A percentile compares a stretch with the other conserved stretches of the same genome.
Evolutionary conservation across 2,113 vertebrate species (phyloP).

Genomic region (Notarius lentiginosus): DNA sequence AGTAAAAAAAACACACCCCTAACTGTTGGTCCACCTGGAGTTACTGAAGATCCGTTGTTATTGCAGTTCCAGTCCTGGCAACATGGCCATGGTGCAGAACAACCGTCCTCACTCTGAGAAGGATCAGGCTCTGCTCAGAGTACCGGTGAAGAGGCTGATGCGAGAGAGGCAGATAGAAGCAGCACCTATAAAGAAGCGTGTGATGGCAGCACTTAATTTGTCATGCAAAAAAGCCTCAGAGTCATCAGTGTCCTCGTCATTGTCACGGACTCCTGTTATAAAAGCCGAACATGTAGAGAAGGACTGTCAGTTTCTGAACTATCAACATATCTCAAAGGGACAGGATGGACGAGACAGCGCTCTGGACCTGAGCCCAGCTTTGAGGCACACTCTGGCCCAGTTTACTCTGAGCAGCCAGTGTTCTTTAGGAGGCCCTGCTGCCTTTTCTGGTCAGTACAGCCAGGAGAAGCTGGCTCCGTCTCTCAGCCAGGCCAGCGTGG

Average conservation of each 20-base stretch:
- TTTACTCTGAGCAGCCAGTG: conserved; percentile 88
- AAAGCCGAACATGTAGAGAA: conserved; percentile 81
- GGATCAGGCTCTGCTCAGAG: conserved; percentile 44
- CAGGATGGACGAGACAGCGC: conserved; percentile 63
- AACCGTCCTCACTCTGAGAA: conserved; percentile 54
- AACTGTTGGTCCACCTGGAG: conserved; percentile 7
- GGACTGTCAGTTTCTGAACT: conserved; percentile 27
- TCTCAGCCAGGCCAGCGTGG: conserved; percentile 73
- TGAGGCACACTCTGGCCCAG: conserved; percentile 85
- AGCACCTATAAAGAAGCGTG: conserved; percentile 76
- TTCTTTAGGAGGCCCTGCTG: conserved; percentile 83
- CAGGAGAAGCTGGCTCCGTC: conserved; percentile 80
- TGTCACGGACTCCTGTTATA: conserved; percentile 70
- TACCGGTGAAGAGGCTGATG: conserved; percentile 64
- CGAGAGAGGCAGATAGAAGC: conserved; percentile 71
- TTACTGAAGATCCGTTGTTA: conserved; percentile 26
- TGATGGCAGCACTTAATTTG: conserved; percentile 74
- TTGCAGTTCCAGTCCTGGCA: conserved; percentile 27
- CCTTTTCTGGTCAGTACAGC: conserved; percentile 82
- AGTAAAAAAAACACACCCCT: conserved; percentile 4
- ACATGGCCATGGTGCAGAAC: conserved; percentile 74
- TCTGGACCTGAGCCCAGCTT: conserved; percentile 81
- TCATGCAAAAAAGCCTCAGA: conserved; percentile 55
- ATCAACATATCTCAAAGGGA: conserved; percentile 63
- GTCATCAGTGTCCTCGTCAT: conserved; percentile 42